Evolutionary conservation across 2,888 invertebrate genomes (phyloP).

Genomic region (Melangyna quadrimaculata): DNA sequence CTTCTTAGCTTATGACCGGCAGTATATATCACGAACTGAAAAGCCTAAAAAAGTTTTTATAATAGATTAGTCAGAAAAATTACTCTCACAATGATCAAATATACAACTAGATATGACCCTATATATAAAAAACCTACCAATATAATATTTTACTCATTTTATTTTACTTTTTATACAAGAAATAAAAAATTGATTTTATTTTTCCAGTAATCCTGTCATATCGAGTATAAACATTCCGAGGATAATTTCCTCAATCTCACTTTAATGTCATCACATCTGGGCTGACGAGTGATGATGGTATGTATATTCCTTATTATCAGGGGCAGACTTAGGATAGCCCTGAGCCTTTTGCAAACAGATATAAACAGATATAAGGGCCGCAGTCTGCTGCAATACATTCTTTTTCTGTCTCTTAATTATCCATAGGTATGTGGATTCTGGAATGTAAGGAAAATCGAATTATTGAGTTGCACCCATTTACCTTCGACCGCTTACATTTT

Average conservation of each 20-base stretch:
- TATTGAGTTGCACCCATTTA: too few relatives aligned
- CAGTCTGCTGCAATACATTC: too few relatives aligned
- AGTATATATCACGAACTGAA: too few relatives aligned
- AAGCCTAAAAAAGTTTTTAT: too few relatives aligned
- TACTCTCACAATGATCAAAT: not conserved
- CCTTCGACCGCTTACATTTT: too few relatives aligned
- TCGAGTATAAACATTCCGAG: conserved; percentile 38
- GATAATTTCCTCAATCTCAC: conserved; percentile 48
- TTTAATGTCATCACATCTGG: conserved; percentile 37
- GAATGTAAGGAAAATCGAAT: too few relatives aligned
- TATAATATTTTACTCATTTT: not conserved
- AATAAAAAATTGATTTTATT: conserved; percentile 11
- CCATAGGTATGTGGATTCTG: too few relatives aligned
- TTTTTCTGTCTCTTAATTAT: too few relatives aligned
- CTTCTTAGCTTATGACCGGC: too few relatives aligned
- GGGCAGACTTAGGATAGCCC: not conserved
- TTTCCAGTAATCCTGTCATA: conserved; percentile 32
- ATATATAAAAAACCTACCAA: not conserved
- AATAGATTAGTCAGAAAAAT: not conserved
- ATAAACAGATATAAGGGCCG: too few relatives aligned
- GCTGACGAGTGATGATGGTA: not conserved
- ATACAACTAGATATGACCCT: not conserved
- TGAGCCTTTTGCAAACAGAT: too few relatives aligned
- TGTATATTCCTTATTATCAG: not conserved
- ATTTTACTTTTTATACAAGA: too few relatives aligned